A percentile compares a stretch with the other conserved stretches of the same genome.
Evolutionary conservation across 2,113 vertebrate species (phyloP).

Genomic region (Rhinogobius similis): DNA sequence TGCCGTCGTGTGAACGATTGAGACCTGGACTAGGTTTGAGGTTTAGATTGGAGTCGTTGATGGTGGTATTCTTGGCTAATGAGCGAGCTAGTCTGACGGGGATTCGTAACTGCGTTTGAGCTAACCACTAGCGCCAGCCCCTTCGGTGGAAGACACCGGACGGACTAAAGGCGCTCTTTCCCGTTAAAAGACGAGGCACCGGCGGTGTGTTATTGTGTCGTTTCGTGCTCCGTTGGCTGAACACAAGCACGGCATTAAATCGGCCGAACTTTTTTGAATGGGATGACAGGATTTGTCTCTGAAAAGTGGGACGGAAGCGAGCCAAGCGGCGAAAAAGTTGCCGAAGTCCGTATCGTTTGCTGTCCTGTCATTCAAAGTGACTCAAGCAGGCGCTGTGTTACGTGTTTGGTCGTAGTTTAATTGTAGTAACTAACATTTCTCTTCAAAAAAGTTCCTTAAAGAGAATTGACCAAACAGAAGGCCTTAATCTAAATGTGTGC

Average conservation of each 20-base stretch:
- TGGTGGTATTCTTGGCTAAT: neutral
- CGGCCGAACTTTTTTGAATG: neutral
- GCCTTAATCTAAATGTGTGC: neutral
- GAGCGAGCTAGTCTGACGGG: conserved; percentile 35
- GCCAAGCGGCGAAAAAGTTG: too few relatives aligned
- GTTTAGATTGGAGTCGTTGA: neutral
- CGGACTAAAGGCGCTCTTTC: neutral
- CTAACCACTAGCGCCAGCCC: conserved; percentile 18
- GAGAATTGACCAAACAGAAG: neutral
- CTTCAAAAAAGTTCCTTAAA: neutral
- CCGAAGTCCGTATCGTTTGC: neutral
- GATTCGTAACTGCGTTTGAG: conserved; percentile 21
- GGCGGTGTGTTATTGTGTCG: neutral
- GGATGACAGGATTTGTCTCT: neutral
- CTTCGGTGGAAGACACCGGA: neutral
- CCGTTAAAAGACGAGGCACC: neutral
- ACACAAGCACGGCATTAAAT: neutral
- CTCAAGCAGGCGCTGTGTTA: neutral
- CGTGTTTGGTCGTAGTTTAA: neutral
- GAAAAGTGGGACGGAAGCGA: neutral
- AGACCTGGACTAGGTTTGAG: neutral
- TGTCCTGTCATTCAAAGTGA: neutral
- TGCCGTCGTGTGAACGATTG: neutral
- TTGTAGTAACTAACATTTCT: neutral
- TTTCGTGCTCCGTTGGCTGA: neutral